phyloP scores from a whole-genome alignment of 2,113 vertebrate genomes.

The Falcunculus frontatus region DNA sequence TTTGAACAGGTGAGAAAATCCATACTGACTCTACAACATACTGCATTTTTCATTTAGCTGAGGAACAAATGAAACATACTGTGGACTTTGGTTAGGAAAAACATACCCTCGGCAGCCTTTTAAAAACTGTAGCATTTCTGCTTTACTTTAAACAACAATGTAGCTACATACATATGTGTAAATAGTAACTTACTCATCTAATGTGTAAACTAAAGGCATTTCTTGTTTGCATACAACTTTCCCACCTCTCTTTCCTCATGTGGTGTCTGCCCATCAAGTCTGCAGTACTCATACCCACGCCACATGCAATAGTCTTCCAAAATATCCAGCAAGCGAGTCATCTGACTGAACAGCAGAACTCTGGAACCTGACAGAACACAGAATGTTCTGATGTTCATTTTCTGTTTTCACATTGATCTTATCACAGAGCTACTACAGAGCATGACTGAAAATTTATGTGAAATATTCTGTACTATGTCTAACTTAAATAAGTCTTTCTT shows the following conservation, averaged over 20 bases:
- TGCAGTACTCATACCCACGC: constrained; percentile 86
- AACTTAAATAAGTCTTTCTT: background rate
- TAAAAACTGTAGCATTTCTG: background rate
- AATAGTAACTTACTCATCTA: background rate
- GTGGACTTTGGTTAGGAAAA: background rate
- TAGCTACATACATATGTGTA: background rate
- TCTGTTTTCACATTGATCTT: background rate
- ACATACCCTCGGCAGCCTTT: background rate
- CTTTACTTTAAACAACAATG: background rate
- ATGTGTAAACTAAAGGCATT: background rate
- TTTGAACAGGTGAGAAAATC: background rate
- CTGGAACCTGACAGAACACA: constrained; percentile 76
- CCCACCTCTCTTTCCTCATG: constrained; percentile 87
- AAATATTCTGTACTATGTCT: background rate
- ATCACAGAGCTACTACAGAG: background rate
- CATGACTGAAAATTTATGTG: background rate
- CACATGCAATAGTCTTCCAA: constrained; percentile 92
- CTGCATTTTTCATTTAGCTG: background rate
- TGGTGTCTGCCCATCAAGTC: constrained; percentile 86
- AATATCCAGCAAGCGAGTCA: constrained; percentile 88
- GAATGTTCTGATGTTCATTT: background rate
- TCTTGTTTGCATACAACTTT: background rate
- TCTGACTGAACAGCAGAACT: constrained; percentile 88
- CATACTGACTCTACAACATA: background rate
- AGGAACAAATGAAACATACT: background rate